These are phyloP conservation scores for Ceuthmochares aereus DNA, from an alignment of 2,113 vertebrate genomes.

Conservation along the genomic window DNA sequence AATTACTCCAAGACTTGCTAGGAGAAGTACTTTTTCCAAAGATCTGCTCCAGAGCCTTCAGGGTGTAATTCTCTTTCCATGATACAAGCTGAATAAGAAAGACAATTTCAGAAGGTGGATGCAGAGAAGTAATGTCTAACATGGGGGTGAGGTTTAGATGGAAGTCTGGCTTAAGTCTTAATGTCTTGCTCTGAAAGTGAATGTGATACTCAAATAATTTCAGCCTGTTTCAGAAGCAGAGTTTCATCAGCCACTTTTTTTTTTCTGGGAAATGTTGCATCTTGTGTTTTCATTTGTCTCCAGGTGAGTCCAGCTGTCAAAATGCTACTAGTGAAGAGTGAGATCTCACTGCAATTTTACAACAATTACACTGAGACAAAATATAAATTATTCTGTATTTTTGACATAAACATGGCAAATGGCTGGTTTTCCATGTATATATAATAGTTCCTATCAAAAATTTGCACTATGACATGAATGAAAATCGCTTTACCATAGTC, in stretches of 20 bases:
- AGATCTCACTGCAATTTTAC: neutral
- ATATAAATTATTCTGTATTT: neutral
- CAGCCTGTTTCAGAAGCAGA: neutral
- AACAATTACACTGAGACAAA: neutral
- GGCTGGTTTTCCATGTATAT: neutral
- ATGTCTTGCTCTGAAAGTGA: neutral
- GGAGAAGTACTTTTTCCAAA: slow-evolving; percentile 1
- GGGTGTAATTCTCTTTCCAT: neutral
- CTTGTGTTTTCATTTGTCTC: neutral
- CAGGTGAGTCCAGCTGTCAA: neutral
- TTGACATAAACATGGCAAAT: neutral
- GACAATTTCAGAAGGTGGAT: neutral
- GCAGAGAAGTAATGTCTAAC: neutral
- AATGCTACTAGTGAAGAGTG: neutral
- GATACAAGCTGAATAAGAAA: neutral
- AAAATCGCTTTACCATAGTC: neutral
- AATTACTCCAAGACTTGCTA: slow-evolving; percentile 36
- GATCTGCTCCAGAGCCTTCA: slow-evolving; percentile 7
- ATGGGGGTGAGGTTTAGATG: neutral
- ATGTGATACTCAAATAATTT: neutral
- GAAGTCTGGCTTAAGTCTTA: neutral
- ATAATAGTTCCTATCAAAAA: neutral
- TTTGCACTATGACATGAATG: neutral
- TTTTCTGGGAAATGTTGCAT: neutral
- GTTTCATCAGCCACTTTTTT: neutral